Conservation (phyloP, 1,140 invertebrate genomes). For the Eubasilissa regina region DNA sequence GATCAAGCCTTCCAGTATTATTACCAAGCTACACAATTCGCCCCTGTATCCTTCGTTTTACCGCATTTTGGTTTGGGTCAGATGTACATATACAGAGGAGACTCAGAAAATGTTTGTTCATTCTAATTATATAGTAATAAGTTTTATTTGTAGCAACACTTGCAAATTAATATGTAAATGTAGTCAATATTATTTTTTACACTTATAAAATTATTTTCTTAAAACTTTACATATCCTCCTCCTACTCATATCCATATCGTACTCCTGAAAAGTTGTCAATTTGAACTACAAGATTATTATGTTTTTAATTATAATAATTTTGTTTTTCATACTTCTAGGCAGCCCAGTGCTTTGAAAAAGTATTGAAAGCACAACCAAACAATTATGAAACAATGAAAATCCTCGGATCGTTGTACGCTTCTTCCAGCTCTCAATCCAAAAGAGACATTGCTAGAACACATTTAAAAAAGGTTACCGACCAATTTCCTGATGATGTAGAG, state of each 20-base stretch:
- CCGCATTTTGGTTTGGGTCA: slow-evolving; percentile 98
- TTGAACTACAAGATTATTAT: too few relatives aligned
- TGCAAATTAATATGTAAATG: neutral
- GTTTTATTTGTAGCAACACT: neutral
- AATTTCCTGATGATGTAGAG: slow-evolving; percentile 98
- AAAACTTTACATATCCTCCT: too few relatives aligned
- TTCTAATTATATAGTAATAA: neutral
- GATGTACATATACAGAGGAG: slow-evolving; percentile 98
- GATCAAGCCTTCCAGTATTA: slow-evolving; percentile 99
- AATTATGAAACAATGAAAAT: slow-evolving; percentile 99
- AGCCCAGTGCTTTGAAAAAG: slow-evolving; percentile 98
- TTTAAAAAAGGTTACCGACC: slow-evolving; percentile 94
- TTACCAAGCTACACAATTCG: slow-evolving; percentile 99
- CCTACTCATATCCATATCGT: too few relatives aligned
- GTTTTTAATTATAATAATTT: neutral
- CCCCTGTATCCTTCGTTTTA: slow-evolving; percentile 93
- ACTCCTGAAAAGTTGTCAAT: too few relatives aligned
- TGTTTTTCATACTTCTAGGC: slow-evolving; percentile 75
- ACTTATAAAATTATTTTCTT: too few relatives aligned
- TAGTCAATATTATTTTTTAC: neutral
- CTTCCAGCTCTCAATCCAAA: slow-evolving; percentile 91
- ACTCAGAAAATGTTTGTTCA: slow-evolving; percentile 92
- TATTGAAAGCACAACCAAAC: slow-evolving; percentile 95
- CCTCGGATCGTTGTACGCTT: slow-evolving; percentile 96
- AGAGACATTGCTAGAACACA: slow-evolving; percentile 93